Percentiles rank a stretch among this genome's conserved stretches.
Evolutionary conservation across 2,113 vertebrate genomes (phyloP).

Genomic region (Diadophis punctatus): DNA sequence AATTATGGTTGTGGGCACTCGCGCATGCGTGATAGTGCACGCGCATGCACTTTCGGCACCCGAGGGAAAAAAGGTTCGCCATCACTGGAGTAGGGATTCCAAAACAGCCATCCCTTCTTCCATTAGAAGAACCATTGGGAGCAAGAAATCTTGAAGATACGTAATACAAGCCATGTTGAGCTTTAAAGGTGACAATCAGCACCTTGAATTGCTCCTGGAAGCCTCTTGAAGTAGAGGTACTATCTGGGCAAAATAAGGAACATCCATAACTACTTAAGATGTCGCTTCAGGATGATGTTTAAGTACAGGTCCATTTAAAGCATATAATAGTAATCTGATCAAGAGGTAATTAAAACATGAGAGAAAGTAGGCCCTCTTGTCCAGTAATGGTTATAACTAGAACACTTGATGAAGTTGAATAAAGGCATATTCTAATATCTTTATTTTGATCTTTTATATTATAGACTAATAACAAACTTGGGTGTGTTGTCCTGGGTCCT

Average conservation of each 20-base stretch:
- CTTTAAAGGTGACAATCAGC: background rate
- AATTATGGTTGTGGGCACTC: no score
- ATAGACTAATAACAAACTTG: slow-evolving; percentile 67
- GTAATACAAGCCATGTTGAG: background rate
- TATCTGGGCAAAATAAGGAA: background rate
- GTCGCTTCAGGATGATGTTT: background rate
- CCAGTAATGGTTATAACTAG: background rate
- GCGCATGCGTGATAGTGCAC: no score
- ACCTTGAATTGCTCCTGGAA: background rate
- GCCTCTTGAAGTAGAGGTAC: background rate
- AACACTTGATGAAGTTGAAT: background rate
- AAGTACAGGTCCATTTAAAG: background rate
- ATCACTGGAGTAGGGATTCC: no score
- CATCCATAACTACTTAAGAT: background rate
- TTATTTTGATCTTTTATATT: slow-evolving; percentile 28
- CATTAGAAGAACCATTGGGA: background rate
- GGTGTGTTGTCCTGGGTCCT: slow-evolving; percentile 87
- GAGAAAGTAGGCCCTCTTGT: background rate
- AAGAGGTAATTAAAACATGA: background rate
- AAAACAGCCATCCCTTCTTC: background rate
- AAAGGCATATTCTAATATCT: background rate
- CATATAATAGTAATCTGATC: background rate
- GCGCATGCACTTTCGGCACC: no score
- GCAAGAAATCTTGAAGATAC: background rate
- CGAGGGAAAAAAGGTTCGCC: no score